phyloP scores from a whole-genome alignment of 1,140 invertebrate genomes.

The Tetragonula clypearis region DNA sequence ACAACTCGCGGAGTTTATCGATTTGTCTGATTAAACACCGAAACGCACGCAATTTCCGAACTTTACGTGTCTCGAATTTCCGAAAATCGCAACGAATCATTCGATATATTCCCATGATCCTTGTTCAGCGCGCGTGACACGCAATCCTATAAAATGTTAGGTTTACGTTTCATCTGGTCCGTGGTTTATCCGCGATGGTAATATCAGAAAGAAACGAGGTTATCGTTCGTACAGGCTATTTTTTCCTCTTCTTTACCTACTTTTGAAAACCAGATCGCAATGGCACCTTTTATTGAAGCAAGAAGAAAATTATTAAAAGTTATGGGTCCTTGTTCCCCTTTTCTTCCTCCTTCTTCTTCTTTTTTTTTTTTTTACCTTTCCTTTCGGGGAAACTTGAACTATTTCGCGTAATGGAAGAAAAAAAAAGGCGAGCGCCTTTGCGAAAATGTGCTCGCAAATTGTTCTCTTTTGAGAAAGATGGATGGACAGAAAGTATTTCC shows the following conservation, averaged over 20 bases:
- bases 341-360: neutral
- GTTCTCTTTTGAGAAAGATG: neutral
- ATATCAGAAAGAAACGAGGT: neutral
- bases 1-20: neutral
- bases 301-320: slow-evolving; percentile 31
- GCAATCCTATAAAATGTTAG: too few species aligned
- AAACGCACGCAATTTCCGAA: neutral
- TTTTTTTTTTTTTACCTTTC: neutral
- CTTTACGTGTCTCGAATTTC: neutral
- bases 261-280: neutral
- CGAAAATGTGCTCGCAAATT: slow-evolving; percentile 1
- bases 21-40: neutral
- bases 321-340: neutral
- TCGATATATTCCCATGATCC: too few species aligned
- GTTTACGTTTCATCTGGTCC: neutral
- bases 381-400: slow-evolving; percentile 28
- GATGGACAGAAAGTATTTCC: neutral
- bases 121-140: neutral
- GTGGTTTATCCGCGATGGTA: neutral
- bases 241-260: neutral
- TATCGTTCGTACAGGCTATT: neutral
- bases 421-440: neutral
- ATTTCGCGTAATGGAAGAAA: slow-evolving; percentile 4
- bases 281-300: neutral
- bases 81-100: neutral